Evolutionary conservation across 35 echinoderm and acorn worm genomes (phyloP), one percentile per base, ranked within the genome.

Genomic region (Lytechinus variegatus): DNA sequence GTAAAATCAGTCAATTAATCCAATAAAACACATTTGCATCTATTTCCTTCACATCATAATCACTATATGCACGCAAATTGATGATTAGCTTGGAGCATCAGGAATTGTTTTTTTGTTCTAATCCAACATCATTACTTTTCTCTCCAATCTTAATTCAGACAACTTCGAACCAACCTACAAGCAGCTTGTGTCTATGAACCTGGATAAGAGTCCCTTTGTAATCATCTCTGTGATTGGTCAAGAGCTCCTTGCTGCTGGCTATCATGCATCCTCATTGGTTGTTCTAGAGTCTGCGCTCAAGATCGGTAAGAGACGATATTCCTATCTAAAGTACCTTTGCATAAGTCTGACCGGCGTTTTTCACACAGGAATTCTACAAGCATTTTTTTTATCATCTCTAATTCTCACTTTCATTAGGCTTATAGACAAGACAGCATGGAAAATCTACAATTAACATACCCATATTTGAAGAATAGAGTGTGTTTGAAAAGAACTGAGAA

Each of bases 141-240:
- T 93, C 52, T 52, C 52, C 24, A 93, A 91, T 66, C 11, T 89
- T 29, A 87, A 89, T 95, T 4, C 95, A 99, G 98, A 96, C 61
- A 99, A 97, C 87, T 98, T 99, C 95, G 98, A 99, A 93, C 98
- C 98, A 27, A 99, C 96, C 94, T 99, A 98, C 95, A 95, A 86
- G 89, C 98, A 99, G 95, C 95, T 99, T 7, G 95, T 98, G 66
- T 97, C 96, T 52, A 99, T 99, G 98, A 99, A 99, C 90, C 91
- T 99, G 66, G 98, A 99, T 92, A 99, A 99, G 87, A 98, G 97
- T 94, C 98, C 98, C 16, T 99, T 99, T 98, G 98, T 99, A 10
- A 97, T 99, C 97, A 99, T 99, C 94, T 98, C 98, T 88, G 98
- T 99, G 87, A 99, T 99, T 98, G 98, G 98, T 91, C 98, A 99